Base-by-base conservation (phyloP, 2,113 vertebrate species). In the Anhinga anhinga region DNA sequence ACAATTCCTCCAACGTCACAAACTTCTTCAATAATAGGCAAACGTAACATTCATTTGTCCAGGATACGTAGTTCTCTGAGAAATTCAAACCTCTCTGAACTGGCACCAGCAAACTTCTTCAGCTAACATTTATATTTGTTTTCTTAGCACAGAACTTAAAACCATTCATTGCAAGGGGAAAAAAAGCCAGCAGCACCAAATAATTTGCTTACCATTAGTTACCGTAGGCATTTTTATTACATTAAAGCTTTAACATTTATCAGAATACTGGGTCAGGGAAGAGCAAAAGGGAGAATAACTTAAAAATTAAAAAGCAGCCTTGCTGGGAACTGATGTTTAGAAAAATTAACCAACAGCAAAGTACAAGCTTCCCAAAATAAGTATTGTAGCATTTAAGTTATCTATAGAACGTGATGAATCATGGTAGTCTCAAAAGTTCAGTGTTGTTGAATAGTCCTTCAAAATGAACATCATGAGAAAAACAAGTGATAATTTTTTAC, bases 181-280 rank as follows among this genome's bases (percentile, higher is more conserved):
- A 65, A 32, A 73, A 62, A 90, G 80, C 22, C 65, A 94, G 52
- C 65, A 96, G 38, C 66, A 91, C 61, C 44, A 93, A 81, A 59
- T 55, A 45, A 91, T 34, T 95, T 82, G 78, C 90, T 93, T 94
- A 87, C 62, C 29, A 42, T 70, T 72, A 80, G 70, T 94, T 70
- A 90, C n/a, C 6, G 6, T 3, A 73, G 61, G 81, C 19, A 58
- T 86, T 65, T 95, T 96, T 96, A 96, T 96, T 95, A 94, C 34
- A 65, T 93, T 93, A 90, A 94, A 96, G 73, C 78, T 95, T 89
- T 65, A 95, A 95, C 81, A 95, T 95, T 94, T 71, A 74, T 56
- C 81, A 91, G 52, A 94, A 91, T 36, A 87, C 18, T 67, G 47
- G 25, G 73, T 79, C 15, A 82, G 65, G 47, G 66, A 95, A 90